Base-by-base conservation (phyloP, 2,113 vertebrate species). In the Chroicocephalus ridibundus region DNA sequence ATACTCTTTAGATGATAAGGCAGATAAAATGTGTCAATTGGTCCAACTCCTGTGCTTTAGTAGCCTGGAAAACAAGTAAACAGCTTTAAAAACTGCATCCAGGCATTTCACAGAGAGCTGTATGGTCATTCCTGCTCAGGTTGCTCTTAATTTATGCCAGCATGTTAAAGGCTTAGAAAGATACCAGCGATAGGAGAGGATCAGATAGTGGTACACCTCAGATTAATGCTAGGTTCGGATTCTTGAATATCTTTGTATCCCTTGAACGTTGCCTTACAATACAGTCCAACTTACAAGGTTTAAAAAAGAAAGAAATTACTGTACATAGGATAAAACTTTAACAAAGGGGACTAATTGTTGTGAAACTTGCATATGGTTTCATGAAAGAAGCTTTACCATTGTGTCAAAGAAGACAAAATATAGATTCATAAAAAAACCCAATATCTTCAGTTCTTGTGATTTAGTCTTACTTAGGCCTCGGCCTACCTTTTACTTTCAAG, bases 1-100 rank as follows among this genome's bases (percentile, higher is more conserved):
- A 60, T 90, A 5, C 13, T 49, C 38, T 75, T 31, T 31, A 80
- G 32, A 68, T 57, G 57, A 72, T 74, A 60, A 75, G 31, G 46
- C 49, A 86, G 79, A 82, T 91, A 76, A 76, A 94, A 68, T 44
- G 74, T 91, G 71, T 27, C 78, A 87, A 44, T 54, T 90, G 44
- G 49, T 90, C 58, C 58, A 95, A 46, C 46, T 91, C 40, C 79
- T 86, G 38, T 74, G 66, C 42, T 70, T 86, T 65, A 38, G 31
- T 57, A 90, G 36, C 62, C 71, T 70, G 58, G 62, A 90, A 82
- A 92, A 38, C 32, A 80, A 83, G 62, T 14, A 49, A 82, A 83
- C 34, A 54, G 44, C 57, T 93, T 68, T 62, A 52, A 60, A 86
- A 81, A 68, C 10, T 34, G 36, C 27, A 62, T 40, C n/a, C 27